Percentiles rank a stretch among this genome's conserved stretches.
phyloP scores from a whole-genome alignment of 2,113 vertebrate genomes.

The Phalacrocorax pelagicus region DNA sequence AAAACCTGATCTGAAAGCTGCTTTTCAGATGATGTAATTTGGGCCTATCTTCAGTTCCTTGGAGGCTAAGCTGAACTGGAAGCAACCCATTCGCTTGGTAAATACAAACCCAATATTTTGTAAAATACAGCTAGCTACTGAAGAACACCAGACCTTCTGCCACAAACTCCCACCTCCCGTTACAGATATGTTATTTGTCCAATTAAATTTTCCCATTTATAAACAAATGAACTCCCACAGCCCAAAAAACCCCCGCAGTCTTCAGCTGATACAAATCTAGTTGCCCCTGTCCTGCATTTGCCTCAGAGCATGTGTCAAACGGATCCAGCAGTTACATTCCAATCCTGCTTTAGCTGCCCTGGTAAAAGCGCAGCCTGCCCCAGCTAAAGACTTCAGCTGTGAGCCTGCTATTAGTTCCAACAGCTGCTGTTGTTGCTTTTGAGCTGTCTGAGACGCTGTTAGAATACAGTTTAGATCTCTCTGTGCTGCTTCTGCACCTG shows the following conservation, averaged over 20 bases:
- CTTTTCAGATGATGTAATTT: not conserved
- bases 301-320: not conserved
- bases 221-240: not conserved
- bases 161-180: not conserved
- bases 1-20: not conserved
- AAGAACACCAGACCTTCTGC: not conserved
- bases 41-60: not conserved
- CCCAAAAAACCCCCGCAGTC: fast-evolving
- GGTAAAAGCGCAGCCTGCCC: not conserved
- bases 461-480: not conserved
- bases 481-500: slow-evolving; percentile 9
- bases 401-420: not conserved
- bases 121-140: not conserved
- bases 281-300: not conserved
- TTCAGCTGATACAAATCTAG: not conserved
- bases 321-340: not conserved
- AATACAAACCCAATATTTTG: not conserved
- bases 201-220: not conserved
- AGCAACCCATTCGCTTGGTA: not conserved
- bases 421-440: not conserved
- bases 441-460: not conserved
- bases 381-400: not conserved
- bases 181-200: not conserved
- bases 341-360: not conserved
- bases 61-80: not conserved